Percentiles rank a stretch among this genome's conserved stretches.
phyloP scores from a whole-genome alignment of 1,140 invertebrate genomes.

The Campoletis sonorensis region DNA sequence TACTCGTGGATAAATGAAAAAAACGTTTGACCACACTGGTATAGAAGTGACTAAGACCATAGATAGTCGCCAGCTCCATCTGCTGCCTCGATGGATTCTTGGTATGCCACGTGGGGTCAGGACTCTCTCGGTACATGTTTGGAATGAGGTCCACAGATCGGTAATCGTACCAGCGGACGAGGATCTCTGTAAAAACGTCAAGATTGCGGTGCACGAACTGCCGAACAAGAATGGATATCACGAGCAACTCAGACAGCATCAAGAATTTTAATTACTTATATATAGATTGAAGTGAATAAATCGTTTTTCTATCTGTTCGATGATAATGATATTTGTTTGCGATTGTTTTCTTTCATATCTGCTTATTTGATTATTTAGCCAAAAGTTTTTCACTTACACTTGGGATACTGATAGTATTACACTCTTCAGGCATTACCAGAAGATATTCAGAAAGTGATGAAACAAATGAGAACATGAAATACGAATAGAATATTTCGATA shows the following conservation, averaged over 20 bases:
- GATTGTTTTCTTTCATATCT: background rate
- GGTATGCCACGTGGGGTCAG: conserved; percentile 30
- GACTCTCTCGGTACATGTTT: conserved; percentile 36
- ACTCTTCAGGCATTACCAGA: too few relatives aligned
- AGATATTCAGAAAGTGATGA: background rate
- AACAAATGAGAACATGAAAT: conserved; percentile 1
- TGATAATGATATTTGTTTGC: background rate
- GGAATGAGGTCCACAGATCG: conserved; percentile 16
- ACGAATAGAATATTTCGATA: background rate
- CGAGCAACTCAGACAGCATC: background rate
- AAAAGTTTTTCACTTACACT: too few relatives aligned
- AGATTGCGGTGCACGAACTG: conserved; percentile 13
- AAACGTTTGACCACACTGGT: background rate
- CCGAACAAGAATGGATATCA: conserved; percentile 26
- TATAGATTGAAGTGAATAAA: background rate
- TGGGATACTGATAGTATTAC: too few relatives aligned
- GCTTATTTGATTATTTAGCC: too few relatives aligned
- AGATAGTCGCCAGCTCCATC: conserved; percentile 25
- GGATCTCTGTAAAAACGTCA: conserved; percentile 24
- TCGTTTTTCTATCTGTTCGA: background rate
- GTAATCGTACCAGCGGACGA: background rate
- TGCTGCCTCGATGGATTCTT: conserved; percentile 29
- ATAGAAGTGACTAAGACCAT: conserved; percentile 19
- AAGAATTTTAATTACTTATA: conserved; percentile 19
- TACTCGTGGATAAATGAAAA: background rate